These are phyloP conservation scores for Strigamia transsilvanica DNA, from an alignment of 2,888 invertebrate genomes.

Conservation along the genomic window DNA sequence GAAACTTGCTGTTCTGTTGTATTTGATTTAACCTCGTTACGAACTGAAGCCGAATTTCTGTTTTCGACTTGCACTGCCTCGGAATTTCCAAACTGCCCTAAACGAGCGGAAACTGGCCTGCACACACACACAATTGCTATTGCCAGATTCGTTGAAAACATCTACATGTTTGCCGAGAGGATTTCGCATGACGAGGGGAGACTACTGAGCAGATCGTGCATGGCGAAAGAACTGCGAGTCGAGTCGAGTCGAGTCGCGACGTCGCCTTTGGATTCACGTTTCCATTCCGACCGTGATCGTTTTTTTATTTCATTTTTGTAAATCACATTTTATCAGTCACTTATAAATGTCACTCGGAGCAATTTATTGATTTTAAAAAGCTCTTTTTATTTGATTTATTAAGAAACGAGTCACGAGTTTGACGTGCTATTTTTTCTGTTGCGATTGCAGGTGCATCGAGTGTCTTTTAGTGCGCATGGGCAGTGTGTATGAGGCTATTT, in stretches of 20 bases:
- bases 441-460: slow-evolving; percentile 38
- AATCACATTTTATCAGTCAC: not conserved
- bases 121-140: not conserved
- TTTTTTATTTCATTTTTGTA: not conserved
- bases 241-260: not conserved
- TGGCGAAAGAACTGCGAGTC: not conserved
- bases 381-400: not conserved
- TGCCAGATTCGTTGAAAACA: slow-evolving; percentile 39
- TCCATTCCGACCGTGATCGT: not conserved
- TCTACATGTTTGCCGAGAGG: slow-evolving; percentile 44
- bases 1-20: not conserved
- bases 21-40: not conserved
- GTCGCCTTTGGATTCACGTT: slow-evolving; percentile 3
- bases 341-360: slow-evolving; percentile 20
- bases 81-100: not conserved
- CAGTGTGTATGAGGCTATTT: not conserved
- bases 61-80: not conserved
- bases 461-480: slow-evolving; percentile 33
- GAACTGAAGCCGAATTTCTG: not conserved
- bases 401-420: not conserved
- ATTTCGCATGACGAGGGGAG: not conserved
- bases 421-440: not conserved
- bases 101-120: slow-evolving; percentile 35
- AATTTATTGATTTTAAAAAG: not conserved
- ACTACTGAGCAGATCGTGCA: slow-evolving; percentile 1